phyloP scores from a whole-genome alignment of 2,113 vertebrate genomes.

The Puntigrus tetrazona region DNA sequence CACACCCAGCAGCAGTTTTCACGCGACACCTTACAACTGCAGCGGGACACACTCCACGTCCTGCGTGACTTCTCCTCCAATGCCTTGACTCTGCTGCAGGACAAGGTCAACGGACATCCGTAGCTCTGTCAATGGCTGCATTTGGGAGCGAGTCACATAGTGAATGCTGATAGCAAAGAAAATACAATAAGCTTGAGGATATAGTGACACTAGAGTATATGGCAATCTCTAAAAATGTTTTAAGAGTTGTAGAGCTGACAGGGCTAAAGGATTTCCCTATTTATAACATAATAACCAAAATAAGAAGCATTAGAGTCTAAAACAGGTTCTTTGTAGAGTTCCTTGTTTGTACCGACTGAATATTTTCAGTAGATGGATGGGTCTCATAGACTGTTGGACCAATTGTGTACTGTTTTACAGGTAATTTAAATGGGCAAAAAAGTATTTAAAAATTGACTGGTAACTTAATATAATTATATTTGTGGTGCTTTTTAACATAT shows the following conservation, averaged over 20 bases:
- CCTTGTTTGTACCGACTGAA: neutral
- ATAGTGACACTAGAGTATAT: conserved; percentile 26
- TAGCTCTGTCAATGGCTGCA: neutral
- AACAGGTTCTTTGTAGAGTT: conserved; percentile 11
- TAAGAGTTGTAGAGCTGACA: neutral
- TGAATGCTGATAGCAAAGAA: neutral
- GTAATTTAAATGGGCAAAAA: conserved; percentile 6
- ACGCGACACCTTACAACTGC: conserved; percentile 73
- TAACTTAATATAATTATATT: conserved; percentile 8
- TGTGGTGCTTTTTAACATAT: conserved; percentile 26
- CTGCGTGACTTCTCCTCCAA: conserved; percentile 75
- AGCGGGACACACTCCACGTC: conserved; percentile 72
- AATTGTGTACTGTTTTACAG: neutral
- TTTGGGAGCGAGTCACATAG: neutral
- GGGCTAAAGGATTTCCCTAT: neutral
- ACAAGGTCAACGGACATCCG: conserved; percentile 61
- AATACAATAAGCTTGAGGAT: neutral
- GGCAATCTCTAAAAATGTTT: neutral
- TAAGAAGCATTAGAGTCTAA: neutral
- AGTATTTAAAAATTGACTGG: neutral
- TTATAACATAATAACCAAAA: conserved; percentile 4
- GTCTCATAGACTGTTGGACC: conserved; percentile 9
- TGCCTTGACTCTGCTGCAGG: conserved; percentile 68
- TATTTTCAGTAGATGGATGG: conserved; percentile 9
- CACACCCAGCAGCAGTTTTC: conserved; percentile 77